Percentiles rank a stretch among this genome's conserved stretches.
Evolutionary conservation across 92 coral and sea anemone species (phyloP).

Genomic region (Actinostola sp.): DNA sequence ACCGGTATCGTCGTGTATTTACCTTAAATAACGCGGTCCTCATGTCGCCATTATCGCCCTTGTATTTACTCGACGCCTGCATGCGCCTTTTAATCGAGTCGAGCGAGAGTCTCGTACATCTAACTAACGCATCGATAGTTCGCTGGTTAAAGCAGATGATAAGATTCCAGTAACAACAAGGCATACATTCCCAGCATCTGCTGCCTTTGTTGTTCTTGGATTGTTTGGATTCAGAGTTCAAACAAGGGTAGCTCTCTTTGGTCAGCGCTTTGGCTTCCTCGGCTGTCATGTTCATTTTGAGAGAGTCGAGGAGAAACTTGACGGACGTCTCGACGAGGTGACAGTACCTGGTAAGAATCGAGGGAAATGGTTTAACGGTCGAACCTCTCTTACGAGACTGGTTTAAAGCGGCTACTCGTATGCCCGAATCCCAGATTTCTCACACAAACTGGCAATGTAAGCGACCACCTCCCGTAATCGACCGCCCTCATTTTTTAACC

Average conservation of each 20-base stretch:
- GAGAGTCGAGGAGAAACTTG: slow-evolving; percentile 68
- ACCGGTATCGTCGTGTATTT: too few species aligned
- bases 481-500: too few species aligned
- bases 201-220: slow-evolving; percentile 94
- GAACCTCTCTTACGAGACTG: too few species aligned
- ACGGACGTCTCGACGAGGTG: slow-evolving; percentile 88
- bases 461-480: too few species aligned
- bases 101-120: slow-evolving; percentile 82
- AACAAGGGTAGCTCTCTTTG: slow-evolving; percentile 81
- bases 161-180: slow-evolving; percentile 93
- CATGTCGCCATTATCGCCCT: slow-evolving; percentile 66
- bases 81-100: slow-evolving; percentile 90
- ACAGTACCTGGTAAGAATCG: slow-evolving; percentile 55
- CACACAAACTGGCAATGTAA: too few species aligned
- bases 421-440: too few species aligned
- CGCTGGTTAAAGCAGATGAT: slow-evolving; percentile 86
- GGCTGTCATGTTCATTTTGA: slow-evolving; percentile 73
- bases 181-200: slow-evolving; percentile 99
- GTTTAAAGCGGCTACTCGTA: too few species aligned
- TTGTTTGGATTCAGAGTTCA: slow-evolving; percentile 91
- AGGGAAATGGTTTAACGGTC: background rate
- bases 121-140: slow-evolving; percentile 87
- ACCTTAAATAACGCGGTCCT: slow-evolving; percentile 90
- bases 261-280: slow-evolving; percentile 68
- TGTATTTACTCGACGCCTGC: slow-evolving; percentile 93